Conservation (phyloP, 2,797 vertebrate genomes). For the Scleropages formosus region DNA sequence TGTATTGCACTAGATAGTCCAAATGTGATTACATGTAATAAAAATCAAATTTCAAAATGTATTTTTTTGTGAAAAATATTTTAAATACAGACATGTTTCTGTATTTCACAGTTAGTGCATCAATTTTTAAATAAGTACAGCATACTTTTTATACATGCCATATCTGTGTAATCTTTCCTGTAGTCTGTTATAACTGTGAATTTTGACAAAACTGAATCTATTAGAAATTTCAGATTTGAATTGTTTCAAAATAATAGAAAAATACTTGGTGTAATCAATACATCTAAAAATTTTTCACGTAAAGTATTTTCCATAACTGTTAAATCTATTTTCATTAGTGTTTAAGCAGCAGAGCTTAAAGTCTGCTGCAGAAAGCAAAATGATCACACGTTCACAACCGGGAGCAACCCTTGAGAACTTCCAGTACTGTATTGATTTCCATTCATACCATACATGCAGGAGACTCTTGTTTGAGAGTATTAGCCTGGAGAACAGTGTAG, state of each 20-base stretch:
- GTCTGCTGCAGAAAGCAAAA: not conserved
- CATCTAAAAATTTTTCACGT: too few relatives aligned
- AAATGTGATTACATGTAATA: not conserved
- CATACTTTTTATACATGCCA: too few relatives aligned
- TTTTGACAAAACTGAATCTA: too few relatives aligned
- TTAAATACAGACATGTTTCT: not conserved
- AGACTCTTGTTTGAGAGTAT: slow-evolving; percentile 9
- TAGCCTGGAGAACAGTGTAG: slow-evolving; percentile 22
- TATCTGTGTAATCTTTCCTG: too few relatives aligned
- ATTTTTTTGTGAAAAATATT: not conserved
- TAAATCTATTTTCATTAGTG: too few relatives aligned
- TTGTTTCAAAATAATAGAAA: too few relatives aligned
- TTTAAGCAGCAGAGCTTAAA: too few relatives aligned
- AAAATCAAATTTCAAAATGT: not conserved
- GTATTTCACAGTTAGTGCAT: not conserved
- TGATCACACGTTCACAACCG: not conserved
- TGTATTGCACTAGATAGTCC: not conserved
- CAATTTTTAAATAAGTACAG: too few relatives aligned
- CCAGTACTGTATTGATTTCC: not conserved
- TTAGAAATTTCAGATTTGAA: too few relatives aligned
- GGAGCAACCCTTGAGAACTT: not conserved
- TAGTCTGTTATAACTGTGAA: too few relatives aligned
- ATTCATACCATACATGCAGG: slow-evolving; percentile 22
- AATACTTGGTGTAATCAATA: too few relatives aligned
- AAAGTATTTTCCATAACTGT: too few relatives aligned